Evolutionary conservation across 2,888 invertebrate species (phyloP).

Genomic region (Heteromurus nitidus): DNA sequence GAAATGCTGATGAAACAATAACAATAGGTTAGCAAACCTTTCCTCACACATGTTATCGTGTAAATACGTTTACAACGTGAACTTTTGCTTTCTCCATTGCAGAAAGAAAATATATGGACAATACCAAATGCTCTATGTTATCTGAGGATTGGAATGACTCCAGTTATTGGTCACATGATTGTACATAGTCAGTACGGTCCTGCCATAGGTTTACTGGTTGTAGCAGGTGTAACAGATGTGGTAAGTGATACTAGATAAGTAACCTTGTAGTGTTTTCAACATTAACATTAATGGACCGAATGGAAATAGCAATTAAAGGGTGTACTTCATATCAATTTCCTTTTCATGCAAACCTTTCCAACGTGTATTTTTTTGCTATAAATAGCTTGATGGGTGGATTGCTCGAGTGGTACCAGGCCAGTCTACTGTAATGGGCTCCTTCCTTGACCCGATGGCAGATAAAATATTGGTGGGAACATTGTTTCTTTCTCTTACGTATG

Average conservation of each 20-base stretch:
- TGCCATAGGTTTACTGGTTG: slow-evolving; percentile 87
- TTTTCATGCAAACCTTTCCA: background rate
- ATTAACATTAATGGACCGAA: no score
- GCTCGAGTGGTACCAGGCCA: slow-evolving; percentile 94
- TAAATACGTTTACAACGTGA: no score
- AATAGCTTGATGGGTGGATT: slow-evolving; percentile 95
- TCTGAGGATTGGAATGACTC: slow-evolving; percentile 88
- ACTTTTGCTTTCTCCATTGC: no score
- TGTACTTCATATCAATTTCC: no score
- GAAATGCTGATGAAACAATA: no score
- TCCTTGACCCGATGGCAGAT: slow-evolving; percentile 97
- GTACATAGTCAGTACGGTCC: slow-evolving; percentile 85
- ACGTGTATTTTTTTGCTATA: slow-evolving; percentile 51
- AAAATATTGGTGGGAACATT: slow-evolving; percentile 93
- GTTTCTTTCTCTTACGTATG: slow-evolving; percentile 90
- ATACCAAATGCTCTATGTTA: slow-evolving; percentile 94
- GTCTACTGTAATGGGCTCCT: slow-evolving; percentile 93
- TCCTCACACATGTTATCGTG: no score
- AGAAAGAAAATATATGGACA: slow-evolving; percentile 92
- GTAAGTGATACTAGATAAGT: slow-evolving; percentile 78
- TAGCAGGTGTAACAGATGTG: slow-evolving; percentile 94
- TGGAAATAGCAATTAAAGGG: no score
- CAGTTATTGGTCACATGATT: slow-evolving; percentile 92
- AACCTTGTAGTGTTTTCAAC: background rate
- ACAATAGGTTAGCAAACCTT: no score